These are phyloP conservation scores for Oreortyx pictus DNA, from an alignment of 2,797 vertebrate genomes.

Conservation along the genomic window DNA sequence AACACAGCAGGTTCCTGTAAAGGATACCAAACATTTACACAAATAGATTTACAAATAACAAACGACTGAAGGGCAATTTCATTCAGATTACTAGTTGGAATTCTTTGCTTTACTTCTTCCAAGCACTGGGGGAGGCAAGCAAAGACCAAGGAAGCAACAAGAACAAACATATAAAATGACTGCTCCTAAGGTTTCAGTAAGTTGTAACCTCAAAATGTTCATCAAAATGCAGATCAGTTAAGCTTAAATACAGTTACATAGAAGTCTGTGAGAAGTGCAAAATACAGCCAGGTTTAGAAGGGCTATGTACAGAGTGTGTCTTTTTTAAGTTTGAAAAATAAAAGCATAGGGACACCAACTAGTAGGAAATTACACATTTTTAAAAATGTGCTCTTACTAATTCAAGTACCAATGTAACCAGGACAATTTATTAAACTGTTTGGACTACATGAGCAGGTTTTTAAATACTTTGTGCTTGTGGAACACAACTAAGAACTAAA, in stretches of 20 bases:
- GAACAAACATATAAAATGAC: background rate
- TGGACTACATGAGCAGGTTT: background rate
- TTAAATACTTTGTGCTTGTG: background rate
- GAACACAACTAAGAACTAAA: background rate
- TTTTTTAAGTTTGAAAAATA: background rate
- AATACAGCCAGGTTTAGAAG: background rate
- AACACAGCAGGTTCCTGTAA: background rate
- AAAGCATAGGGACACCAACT: background rate
- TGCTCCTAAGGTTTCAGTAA: background rate
- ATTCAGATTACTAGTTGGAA: background rate
- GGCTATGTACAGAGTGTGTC: background rate
- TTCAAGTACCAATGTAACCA: background rate
- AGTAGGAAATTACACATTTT: background rate
- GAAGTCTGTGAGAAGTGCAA: background rate
- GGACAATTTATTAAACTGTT: background rate
- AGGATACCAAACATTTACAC: background rate
- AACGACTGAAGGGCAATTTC: background rate
- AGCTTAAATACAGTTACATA: background rate
- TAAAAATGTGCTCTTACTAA: background rate
- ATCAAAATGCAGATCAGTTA: background rate
- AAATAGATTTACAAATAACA: background rate
- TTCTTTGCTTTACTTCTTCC: background rate
- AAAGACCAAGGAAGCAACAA: background rate
- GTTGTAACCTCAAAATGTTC: background rate
- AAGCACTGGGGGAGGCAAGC: background rate